These are phyloP conservation scores for Drosophila borborema DNA, from an alignment of 2,888 invertebrate species.

Conservation along the genomic window DNA sequence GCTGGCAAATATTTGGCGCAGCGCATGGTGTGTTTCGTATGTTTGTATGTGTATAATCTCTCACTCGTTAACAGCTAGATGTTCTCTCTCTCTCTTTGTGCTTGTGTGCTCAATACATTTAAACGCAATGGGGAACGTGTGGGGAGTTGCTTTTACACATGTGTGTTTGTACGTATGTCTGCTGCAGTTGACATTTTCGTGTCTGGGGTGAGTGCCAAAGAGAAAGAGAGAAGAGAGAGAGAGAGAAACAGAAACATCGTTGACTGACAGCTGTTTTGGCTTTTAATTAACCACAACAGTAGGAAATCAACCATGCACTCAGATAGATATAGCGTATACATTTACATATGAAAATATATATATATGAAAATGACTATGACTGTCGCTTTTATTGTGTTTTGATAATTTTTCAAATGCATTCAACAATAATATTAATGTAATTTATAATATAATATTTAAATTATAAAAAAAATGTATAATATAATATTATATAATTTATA, in stretches of 20 bases:
- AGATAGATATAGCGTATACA: constrained; percentile 2
- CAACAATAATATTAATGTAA: not conserved
- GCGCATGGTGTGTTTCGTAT: not conserved
- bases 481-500: no score
- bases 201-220: constrained; percentile 26
- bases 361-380: constrained; percentile 3
- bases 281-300: constrained; percentile 65
- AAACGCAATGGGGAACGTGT: constrained; percentile 19
- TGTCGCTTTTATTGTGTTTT: constrained; percentile 26
- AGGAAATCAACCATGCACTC: constrained; percentile 49
- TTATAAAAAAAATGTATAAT: no score
- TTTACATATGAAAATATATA: not conserved
- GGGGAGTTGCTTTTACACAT: constrained; percentile 56
- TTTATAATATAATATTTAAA: no score
- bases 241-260: constrained; percentile 22
- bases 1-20: not conserved
- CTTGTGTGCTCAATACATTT: constrained; percentile 10
- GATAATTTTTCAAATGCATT: not conserved
- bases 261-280: constrained; percentile 72
- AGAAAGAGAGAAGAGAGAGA: not conserved
- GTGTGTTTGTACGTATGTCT: constrained; percentile 26
- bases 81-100: constrained; percentile 25
- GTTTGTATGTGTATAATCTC: constrained; percentile 3
- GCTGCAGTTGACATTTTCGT: constrained; percentile 62
- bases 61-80: constrained; percentile 23